Evolutionary conservation across 2,888 invertebrate species (phyloP).

Genomic region (Aleiodes alternator): DNA sequence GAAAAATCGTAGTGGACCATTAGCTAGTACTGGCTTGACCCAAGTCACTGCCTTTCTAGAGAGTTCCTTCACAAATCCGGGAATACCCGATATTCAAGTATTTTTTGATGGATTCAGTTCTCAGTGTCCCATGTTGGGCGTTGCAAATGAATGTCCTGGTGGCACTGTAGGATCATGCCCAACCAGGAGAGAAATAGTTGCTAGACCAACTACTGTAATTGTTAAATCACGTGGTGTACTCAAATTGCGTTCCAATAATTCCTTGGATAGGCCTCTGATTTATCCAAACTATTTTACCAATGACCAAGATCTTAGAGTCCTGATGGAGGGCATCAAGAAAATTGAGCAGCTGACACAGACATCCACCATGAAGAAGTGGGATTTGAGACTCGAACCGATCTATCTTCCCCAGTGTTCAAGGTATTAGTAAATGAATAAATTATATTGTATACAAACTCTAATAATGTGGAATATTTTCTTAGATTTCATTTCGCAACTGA

Average conservation of each 20-base stretch:
- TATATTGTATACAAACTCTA: not conserved
- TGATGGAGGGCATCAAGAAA: constrained; percentile 80
- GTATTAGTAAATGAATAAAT: constrained; percentile 57
- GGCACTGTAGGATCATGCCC: constrained; percentile 63
- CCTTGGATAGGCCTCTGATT: constrained; percentile 81
- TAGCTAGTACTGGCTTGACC: constrained; percentile 75
- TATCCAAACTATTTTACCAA: constrained; percentile 85
- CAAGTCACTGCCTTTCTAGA: constrained; percentile 71
- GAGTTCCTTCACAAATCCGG: constrained; percentile 66
- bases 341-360: constrained; percentile 78
- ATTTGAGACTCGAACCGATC: constrained; percentile 77
- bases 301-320: constrained; percentile 79
- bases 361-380: constrained; percentile 79
- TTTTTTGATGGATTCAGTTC: constrained; percentile 75
- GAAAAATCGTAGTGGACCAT: constrained; percentile 69
- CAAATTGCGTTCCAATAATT: constrained; percentile 80
- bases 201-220: constrained; percentile 67
- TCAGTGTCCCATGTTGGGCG: constrained; percentile 66
- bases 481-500: constrained; percentile 78
- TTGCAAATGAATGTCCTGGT: constrained; percentile 63
- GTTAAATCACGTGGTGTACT: constrained; percentile 78
- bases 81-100: constrained; percentile 73
- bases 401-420: constrained; percentile 78
- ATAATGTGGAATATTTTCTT: not conserved
- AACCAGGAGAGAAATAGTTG: constrained; percentile 69